phyloP scores from a whole-genome alignment of 2,888 invertebrate genomes.

The Trissoscelio sp. region DNA sequence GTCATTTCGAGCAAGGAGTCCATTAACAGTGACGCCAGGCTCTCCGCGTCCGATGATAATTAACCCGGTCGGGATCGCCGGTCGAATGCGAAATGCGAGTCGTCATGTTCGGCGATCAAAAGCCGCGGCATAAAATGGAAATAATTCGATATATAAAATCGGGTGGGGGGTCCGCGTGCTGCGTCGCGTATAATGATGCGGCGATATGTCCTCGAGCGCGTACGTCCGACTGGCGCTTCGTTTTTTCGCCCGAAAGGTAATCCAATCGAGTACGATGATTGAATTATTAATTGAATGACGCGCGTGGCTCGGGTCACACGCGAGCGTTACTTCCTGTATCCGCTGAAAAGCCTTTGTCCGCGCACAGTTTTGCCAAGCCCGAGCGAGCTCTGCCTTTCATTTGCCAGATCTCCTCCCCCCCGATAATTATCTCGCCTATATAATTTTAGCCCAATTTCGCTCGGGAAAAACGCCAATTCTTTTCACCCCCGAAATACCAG shows the following conservation, averaged over 20 bases:
- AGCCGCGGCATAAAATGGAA: conserved; percentile 74
- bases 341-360: conserved; percentile 55
- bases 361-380: conserved; percentile 12
- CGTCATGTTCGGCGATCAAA: conserved; percentile 75
- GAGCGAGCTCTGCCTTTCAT: conserved; percentile 29
- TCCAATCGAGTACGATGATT: conserved; percentile 82
- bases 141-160: conserved; percentile 77
- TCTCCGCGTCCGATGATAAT: conserved; percentile 73
- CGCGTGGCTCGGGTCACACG: conserved; percentile 77
- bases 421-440: conserved; percentile 29
- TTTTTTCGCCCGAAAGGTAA: conserved; percentile 78
- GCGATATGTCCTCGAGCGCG: conserved; percentile 68
- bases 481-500: conserved; percentile 4
- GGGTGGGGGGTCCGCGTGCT: conserved; percentile 40
- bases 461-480: conserved; percentile 26
- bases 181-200: conserved; percentile 75
- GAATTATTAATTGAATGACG: conserved; percentile 83
- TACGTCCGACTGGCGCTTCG: conserved; percentile 56
- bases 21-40: conserved; percentile 74
- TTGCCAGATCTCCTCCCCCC: conserved; percentile 4
- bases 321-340: conserved; percentile 66
- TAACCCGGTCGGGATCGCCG: conserved; percentile 72
- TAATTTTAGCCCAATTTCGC: conserved; percentile 25
- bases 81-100: conserved; percentile 73
- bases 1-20: conserved; percentile 68